A percentile compares a stretch with the other conserved stretches of the same genome.
phyloP scores from a whole-genome alignment of 2,797 vertebrate genomes.

The Phrynocephalus forsythii region DNA sequence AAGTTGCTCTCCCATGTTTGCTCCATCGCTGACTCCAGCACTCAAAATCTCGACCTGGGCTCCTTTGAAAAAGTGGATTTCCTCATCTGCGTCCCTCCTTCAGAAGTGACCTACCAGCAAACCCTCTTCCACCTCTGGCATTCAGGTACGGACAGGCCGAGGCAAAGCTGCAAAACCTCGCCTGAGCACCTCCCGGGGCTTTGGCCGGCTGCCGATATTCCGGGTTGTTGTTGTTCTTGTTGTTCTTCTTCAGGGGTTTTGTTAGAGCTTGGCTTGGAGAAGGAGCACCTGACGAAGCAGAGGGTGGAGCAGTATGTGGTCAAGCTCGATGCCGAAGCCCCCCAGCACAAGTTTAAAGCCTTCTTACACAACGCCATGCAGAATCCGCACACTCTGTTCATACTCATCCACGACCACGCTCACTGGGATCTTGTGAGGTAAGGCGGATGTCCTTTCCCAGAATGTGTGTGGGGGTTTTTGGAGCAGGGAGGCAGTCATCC shows the following conservation, averaged over 20 bases:
- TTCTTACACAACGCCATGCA: slow-evolving; percentile 90
- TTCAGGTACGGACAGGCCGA: slow-evolving; percentile 82
- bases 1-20: slow-evolving; percentile 97
- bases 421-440: slow-evolving; percentile 96
- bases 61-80: slow-evolving; percentile 97
- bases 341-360: slow-evolving; percentile 85
- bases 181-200: background rate
- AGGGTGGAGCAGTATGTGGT: slow-evolving; percentile 89
- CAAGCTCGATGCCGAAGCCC: slow-evolving; percentile 88
- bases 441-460: slow-evolving; percentile 29
- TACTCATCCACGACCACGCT: slow-evolving; percentile 95
- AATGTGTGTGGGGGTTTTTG: background rate
- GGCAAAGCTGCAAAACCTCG: background rate
- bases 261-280: slow-evolving; percentile 89
- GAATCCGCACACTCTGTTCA: slow-evolving; percentile 93
- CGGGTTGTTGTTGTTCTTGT: slow-evolving; percentile 36
- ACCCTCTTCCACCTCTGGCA: slow-evolving; percentile 91
- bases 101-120: slow-evolving; percentile 95
- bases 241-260: slow-evolving; percentile 85
- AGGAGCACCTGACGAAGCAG: slow-evolving; percentile 84
- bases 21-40: slow-evolving; percentile 97
- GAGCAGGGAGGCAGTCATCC: background rate
- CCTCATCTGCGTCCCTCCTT: slow-evolving; percentile 94
- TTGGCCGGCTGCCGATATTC: slow-evolving; percentile 19
- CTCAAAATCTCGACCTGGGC: slow-evolving; percentile 95